Percentiles rank a stretch among this genome's conserved stretches.
Conservation (phyloP, 2,888 invertebrate genomes). For the Drosophila mulleri region DNA sequence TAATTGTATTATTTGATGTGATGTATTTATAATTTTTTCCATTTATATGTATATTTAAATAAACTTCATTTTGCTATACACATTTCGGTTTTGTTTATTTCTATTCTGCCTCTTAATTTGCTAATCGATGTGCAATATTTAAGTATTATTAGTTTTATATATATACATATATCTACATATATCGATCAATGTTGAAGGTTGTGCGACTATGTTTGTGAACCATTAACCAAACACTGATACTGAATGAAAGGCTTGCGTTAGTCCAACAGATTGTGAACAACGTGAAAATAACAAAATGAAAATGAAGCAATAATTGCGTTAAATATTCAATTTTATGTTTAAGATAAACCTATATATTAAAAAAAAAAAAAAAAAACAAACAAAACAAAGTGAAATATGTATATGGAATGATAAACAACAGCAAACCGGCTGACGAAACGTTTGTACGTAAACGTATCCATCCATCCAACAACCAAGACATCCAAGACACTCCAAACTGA, state of each 20-base stretch:
- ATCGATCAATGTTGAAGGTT: conserved; percentile 72
- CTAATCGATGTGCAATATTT: conserved; percentile 50
- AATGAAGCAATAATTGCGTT: conserved; percentile 75
- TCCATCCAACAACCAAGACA: conserved; percentile 79
- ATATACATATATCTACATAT: conserved; percentile 31
- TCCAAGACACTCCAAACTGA: conserved; percentile 77
- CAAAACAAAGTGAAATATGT: conserved; percentile 19
- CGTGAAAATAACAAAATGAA: conserved; percentile 28
- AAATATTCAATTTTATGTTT: conserved; percentile 72
- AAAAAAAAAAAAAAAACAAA: not conserved
- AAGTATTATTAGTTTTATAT: conserved; percentile 36
- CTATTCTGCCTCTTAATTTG: conserved; percentile 16
- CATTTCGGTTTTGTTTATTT: conserved; percentile 30
- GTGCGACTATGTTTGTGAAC: conserved; percentile 75
- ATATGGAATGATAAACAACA: conserved; percentile 24
- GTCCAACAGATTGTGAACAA: conserved; percentile 50
- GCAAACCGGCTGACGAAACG: conserved; percentile 61
- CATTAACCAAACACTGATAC: conserved; percentile 57
- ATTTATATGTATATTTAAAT: conserved; percentile 62
- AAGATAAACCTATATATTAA: conserved; percentile 51
- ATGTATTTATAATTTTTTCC: conserved; percentile 75
- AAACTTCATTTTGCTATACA: conserved; percentile 67
- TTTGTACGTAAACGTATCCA: conserved; percentile 83
- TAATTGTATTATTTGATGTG: conserved; percentile 78
- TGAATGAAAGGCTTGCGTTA: conserved; percentile 56